A percentile compares a stretch with the other conserved stretches of the same genome.
These are phyloP conservation scores for Tachuris rubrigastra DNA, from an alignment of 2,113 vertebrate species.

Conservation along the genomic window DNA sequence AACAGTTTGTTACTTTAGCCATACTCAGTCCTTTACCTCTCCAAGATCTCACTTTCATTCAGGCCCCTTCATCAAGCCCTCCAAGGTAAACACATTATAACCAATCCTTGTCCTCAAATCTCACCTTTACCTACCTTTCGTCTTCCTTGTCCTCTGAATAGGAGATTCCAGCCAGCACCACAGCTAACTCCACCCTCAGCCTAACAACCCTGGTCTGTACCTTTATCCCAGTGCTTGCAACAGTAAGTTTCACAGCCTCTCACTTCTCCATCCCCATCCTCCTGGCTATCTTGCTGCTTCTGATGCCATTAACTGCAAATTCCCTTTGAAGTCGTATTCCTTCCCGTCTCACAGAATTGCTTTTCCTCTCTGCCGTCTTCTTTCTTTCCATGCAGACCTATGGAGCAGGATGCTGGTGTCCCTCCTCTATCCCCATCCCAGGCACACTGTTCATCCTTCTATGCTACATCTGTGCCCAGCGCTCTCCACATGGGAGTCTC, in stretches of 20 bases:
- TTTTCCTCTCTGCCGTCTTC: not conserved
- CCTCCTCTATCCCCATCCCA: not conserved
- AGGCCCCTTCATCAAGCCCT: not conserved
- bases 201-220: not conserved
- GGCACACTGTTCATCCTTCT: not conserved
- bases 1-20: not conserved
- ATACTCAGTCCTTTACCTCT: not conserved
- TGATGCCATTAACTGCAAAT: not conserved
- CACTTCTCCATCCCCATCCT: not conserved
- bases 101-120: not conserved
- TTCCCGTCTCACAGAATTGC: fast-evolving
- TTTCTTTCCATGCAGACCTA: not conserved
- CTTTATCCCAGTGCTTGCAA: not conserved
- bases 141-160: not conserved
- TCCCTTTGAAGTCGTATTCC: not conserved
- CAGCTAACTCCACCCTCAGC: not conserved
- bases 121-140: not conserved
- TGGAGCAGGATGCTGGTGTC: not conserved
- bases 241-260: not conserved
- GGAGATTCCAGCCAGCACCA: not conserved
- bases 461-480: not conserved
- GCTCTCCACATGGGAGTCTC: not conserved
- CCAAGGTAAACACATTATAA: not conserved
- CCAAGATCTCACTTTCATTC: not conserved
- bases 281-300: not conserved